Conservation (phyloP, 1,140 invertebrate species). For the Trichonephila inaurata region DNA sequence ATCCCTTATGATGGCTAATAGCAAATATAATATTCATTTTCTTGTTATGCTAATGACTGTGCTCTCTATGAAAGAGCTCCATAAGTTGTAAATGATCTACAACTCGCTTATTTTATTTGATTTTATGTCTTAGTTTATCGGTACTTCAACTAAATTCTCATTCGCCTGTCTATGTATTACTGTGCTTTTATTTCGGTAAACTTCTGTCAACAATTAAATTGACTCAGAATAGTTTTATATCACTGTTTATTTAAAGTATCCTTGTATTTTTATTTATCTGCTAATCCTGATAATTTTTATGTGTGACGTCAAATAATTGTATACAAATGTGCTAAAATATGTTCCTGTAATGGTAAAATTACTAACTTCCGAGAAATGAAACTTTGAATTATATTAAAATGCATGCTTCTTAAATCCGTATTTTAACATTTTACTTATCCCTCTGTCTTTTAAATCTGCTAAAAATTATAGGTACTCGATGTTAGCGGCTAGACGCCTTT, state of each 20-base stretch:
- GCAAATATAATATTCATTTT: background rate
- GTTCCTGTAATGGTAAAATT: background rate
- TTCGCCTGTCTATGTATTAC: conserved; percentile 32
- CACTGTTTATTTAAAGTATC: conserved; percentile 23
- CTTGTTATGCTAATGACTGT: background rate
- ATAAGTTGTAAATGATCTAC: background rate
- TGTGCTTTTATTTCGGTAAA: conserved; percentile 72
- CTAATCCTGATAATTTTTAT: conserved; percentile 37
- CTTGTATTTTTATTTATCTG: conserved; percentile 50
- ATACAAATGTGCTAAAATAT: conserved; percentile 15
- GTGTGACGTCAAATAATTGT: conserved; percentile 29
- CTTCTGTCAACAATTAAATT: conserved; percentile 71
- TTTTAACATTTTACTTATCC: conserved; percentile 46
- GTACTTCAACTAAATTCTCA: conserved; percentile 11
- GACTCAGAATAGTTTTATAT: conserved; percentile 72
- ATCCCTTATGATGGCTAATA: background rate
- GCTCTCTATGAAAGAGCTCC: background rate
- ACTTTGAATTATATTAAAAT: background rate
- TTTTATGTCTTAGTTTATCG: conserved; percentile 62
- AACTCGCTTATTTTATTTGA: conserved; percentile 39
- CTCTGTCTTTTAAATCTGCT: conserved; percentile 37
- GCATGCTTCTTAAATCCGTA: conserved; percentile 14
- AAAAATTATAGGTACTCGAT: no score
- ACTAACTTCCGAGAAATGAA: conserved; percentile 23
- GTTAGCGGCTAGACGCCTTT: conserved; percentile 33